Evolutionary conservation across 2,888 invertebrate species (phyloP), one percentile per base, ranked within the genome.

Genomic region (Galeruca laticollis): DNA sequence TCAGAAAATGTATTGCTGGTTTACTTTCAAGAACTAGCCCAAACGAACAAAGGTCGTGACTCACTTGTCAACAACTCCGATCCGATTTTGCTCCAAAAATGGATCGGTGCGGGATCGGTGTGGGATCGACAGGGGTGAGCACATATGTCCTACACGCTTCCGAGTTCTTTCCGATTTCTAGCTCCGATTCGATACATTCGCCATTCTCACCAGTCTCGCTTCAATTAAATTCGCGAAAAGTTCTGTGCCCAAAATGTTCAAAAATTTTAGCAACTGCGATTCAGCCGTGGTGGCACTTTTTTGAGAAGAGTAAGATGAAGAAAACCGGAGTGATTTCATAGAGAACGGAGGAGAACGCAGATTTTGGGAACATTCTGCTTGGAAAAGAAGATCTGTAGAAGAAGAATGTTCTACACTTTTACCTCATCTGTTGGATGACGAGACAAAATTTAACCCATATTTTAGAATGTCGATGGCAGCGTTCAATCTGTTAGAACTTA

Each of bases 401-500:
- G 47, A 18, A 57, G 20, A 57, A 47, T 65, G n/a, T 57, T 21
- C 43, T n/a, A 26, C 10, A 49, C 15, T 15, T 49, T 37, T 18
- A 18, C 18, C 59, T 15, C 20, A 37, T 64, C 40, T 64, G 35
- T 64, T 64, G 64, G 64, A 37, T 11, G 11, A 64, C 35, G 56
- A 56, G 33, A 52, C 64, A 33, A 64, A 64, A 64, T 51, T 49
- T 51, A 13, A 62, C 26, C 51, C 26, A 62, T 62, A 62, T 62
- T 62, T 62, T n/a, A 62, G 62, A 51, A 62, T 62, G 49, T 62
- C 51, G 62, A 62, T 62, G 62, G 11, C 62, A 13, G 62, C 60
- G 3, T 21, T 43, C 43, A 37, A 6, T 18, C 26, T 59, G 40
- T n/a, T 26, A 8, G 60, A 21, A 13, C 43, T 6, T 37, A 10